Conservation (phyloP, 2,888 invertebrate species). For the Acanthoscelides obtectus region DNA sequence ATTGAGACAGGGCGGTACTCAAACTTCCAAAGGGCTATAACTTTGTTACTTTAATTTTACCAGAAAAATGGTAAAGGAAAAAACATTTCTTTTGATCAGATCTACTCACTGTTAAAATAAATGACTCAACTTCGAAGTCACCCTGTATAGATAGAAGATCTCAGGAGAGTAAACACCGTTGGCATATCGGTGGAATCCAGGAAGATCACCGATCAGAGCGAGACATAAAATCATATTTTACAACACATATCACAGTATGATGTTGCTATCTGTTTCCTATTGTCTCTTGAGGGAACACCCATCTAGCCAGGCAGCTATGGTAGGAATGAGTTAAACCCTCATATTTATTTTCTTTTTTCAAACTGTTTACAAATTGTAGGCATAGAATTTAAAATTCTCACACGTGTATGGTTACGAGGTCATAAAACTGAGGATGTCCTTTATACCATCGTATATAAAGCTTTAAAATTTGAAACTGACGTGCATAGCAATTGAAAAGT, state of each 20-base stretch:
- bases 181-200: too few relatives aligned
- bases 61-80: too few relatives aligned
- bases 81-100: too few relatives aligned
- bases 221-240: too few relatives aligned
- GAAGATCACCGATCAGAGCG: too few relatives aligned
- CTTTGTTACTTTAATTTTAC: too few relatives aligned
- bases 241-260: not conserved
- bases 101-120: too few relatives aligned
- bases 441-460: not conserved
- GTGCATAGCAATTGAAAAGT: not conserved
- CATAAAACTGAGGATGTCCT: not conserved
- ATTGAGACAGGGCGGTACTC: too few relatives aligned
- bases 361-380: not conserved
- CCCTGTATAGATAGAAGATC: too few relatives aligned
- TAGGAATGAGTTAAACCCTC: not conserved
- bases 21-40: too few relatives aligned
- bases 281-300: not conserved
- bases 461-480: not conserved
- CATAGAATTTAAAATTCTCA: not conserved
- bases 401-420: not conserved
- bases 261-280: not conserved
- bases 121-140: too few relatives aligned
- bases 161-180: too few relatives aligned
- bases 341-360: not conserved
- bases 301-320: not conserved